Evolutionary conservation across 1,140 invertebrate genomes (phyloP), one percentile per base, ranked within the genome.

Genomic region (Dendroctonus ponderosae): DNA sequence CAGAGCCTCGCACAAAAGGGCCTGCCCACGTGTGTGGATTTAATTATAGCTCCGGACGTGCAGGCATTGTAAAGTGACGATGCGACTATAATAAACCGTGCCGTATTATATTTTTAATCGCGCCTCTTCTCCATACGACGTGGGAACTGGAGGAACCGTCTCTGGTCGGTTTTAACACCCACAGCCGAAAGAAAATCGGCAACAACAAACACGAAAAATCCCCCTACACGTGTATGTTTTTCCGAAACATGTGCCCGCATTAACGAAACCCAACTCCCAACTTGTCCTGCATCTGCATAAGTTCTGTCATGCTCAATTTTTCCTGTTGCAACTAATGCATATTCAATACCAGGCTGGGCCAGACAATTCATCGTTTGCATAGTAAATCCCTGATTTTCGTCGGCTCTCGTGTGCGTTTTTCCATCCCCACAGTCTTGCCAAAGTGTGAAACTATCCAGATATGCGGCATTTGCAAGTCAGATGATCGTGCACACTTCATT

Each of bases 41-140:
- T 62, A 62, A 62, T 62, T 62, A 62, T 62, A 62, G 49, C 54
- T 57, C 44, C n/a, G 54, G 54, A 57, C 54, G 57, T 60, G 43
- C 57, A 43, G 57, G 57, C 57, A 48, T 60, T 60, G 26, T 49
- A 60, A 48, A 62, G 59, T 51, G 59, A 52, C 59, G 57, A 60
- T 46, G 57, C 57, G 57, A 41, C 60, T 62, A 51, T 62, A 62
- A 51, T 62, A 51, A 41, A 52, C 60, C 12, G 14, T 52, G 42
- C 26, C 26, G 37, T 51, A 51, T 62, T 62, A 62, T 62, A 62
- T 52, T 51, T 62, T 62, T 62, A 62, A 62, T 62, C 43, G 46
- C 49, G 7, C 43, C 26, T 26, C 49, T 39, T 42, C 49, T 11
- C 41, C 42, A 62, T 37, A 62, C 50, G 41, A 42, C 48, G 60